Percentiles rank a stretch among this genome's conserved stretches.
These are phyloP conservation scores for Congeria kusceri DNA, from an alignment of 2,888 invertebrate species.

Conservation along the genomic window DNA sequence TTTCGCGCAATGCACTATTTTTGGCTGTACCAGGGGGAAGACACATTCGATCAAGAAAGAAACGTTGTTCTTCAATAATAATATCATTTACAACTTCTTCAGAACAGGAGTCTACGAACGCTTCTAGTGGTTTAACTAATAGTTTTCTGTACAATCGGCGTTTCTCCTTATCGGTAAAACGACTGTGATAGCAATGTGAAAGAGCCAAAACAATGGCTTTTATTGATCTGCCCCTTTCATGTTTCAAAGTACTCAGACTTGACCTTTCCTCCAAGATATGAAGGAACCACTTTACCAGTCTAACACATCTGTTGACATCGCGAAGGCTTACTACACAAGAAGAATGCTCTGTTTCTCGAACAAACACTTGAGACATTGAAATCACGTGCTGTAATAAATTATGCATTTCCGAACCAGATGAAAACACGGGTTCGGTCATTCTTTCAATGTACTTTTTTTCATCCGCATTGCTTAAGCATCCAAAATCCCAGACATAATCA, in stretches of 20 bases:
- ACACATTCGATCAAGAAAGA: slow-evolving; percentile 66
- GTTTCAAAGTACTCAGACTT: neutral
- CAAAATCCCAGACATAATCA: slow-evolving; percentile 77
- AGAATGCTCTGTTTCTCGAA: slow-evolving; percentile 33
- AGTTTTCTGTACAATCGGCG: slow-evolving; percentile 47
- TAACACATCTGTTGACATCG: slow-evolving; percentile 55
- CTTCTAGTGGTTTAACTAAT: neutral
- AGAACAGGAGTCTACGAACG: too few species aligned
- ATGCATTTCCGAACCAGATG: neutral
- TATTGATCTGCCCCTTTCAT: neutral
- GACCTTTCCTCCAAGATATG: too few species aligned
- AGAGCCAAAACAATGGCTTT: slow-evolving; percentile 53
- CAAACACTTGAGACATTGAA: slow-evolving; percentile 53
- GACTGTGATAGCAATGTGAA: slow-evolving; percentile 55
- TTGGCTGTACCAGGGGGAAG: slow-evolving; percentile 66
- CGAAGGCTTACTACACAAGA: slow-evolving; percentile 55
- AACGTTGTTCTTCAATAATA: slow-evolving; percentile 62
- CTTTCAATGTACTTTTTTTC: slow-evolving; percentile 65
- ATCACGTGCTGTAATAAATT: slow-evolving; percentile 33
- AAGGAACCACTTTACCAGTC: slow-evolving; percentile 44
- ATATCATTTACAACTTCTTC: slow-evolving; percentile 43
- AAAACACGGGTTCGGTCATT: slow-evolving; percentile 42
- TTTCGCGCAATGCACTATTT: slow-evolving; percentile 70
- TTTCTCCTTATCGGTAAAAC: slow-evolving; percentile 40
- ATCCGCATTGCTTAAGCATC: slow-evolving; percentile 64